phyloP scores from a whole-genome alignment of 2,113 vertebrate genomes.

The Telmatochromis brichardi region DNA sequence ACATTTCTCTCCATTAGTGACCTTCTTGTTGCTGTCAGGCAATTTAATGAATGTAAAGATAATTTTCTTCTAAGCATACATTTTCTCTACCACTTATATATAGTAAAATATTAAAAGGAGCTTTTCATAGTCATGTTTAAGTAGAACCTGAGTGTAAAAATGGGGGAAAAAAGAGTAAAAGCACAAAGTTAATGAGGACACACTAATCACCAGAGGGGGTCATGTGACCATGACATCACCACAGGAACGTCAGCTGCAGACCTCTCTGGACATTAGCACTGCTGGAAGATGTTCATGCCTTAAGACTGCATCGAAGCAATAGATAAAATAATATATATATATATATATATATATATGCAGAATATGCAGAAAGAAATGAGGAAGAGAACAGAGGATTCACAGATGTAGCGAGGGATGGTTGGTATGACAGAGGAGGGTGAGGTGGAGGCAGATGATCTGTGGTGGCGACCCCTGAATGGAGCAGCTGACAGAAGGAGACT shows the following conservation, averaged over 20 bases:
- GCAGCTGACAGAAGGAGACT: neutral
- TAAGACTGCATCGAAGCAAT: neutral
- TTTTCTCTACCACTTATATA: neutral
- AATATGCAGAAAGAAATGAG: too few species aligned
- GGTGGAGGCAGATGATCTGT: neutral
- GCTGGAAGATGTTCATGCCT: neutral
- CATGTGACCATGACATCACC: neutral
- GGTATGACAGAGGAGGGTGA: neutral
- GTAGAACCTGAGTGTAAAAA: neutral
- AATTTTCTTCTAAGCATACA: neutral
- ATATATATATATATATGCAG: neutral
- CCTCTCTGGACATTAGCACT: neutral
- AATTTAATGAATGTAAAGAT: neutral
- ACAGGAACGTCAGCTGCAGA: neutral
- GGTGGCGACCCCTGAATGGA: neutral
- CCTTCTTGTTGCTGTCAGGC: neutral
- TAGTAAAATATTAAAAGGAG: neutral
- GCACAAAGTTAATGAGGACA: neutral
- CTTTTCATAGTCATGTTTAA: neutral
- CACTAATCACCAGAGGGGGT: neutral
- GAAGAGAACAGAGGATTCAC: neutral
- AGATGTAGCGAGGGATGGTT: neutral
- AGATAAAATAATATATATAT: neutral
- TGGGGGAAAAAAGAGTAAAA: rapidly evolving
- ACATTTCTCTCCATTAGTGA: neutral